Conservation (phyloP, 2,113 vertebrate genomes). For the Lota lota region DNA sequence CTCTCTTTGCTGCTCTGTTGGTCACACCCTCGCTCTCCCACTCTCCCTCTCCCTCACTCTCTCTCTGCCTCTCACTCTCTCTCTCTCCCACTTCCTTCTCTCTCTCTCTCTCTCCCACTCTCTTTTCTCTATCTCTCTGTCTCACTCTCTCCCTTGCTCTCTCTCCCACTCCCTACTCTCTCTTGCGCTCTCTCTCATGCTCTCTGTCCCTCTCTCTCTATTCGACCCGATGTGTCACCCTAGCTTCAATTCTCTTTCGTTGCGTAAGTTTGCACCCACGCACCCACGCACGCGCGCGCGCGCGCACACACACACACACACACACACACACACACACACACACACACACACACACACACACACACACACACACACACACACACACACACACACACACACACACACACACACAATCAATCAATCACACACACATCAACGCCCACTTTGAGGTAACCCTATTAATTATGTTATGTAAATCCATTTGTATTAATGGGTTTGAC, state of each 20-base stretch:
- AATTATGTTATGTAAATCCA: conserved; percentile 38
- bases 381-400: background rate
- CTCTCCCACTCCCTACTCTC: background rate
- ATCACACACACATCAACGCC: conserved; percentile 2
- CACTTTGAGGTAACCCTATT: conserved; percentile 26
- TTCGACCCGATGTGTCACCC: too few relatives aligned
- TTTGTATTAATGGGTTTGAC: conserved; percentile 16
- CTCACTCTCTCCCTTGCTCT: conserved; percentile 1
- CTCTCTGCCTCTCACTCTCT: background rate
- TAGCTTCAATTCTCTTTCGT: too few relatives aligned
- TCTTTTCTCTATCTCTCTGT: conserved; percentile 7
- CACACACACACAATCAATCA: conserved; percentile 6
- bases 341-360: conserved; percentile 5
- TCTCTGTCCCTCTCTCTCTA: too few relatives aligned
- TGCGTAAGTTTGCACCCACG: too few relatives aligned
- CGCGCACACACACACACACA: background rate
- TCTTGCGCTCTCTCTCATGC: background rate
- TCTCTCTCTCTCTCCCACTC: conserved; percentile 19
- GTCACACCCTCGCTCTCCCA: background rate
- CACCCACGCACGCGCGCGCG: background rate
- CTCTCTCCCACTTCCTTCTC: too few relatives aligned
- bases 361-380: background rate
- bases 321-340: conserved; percentile 8
- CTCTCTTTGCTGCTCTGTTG: background rate
- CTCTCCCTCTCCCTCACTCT: background rate